Conservation (phyloP, 2,888 invertebrate genomes). For the Dendrolimus houi region DNA sequence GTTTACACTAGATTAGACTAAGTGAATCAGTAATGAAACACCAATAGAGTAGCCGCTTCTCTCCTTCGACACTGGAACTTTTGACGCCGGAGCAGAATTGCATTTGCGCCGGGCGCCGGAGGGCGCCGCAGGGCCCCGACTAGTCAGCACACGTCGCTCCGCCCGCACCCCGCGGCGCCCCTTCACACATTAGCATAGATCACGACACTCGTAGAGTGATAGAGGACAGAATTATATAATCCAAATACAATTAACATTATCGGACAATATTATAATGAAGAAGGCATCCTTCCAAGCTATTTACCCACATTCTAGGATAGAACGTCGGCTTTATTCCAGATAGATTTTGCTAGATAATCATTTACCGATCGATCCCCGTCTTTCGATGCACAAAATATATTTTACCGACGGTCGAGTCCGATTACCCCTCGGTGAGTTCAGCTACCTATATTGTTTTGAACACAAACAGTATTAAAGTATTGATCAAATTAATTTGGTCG, state of each 20-base stretch:
- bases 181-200: conserved; percentile 61
- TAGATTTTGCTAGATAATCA: conserved; percentile 74
- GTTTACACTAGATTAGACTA: conserved; percentile 75
- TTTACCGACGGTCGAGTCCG: conserved; percentile 63
- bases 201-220: conserved; percentile 72
- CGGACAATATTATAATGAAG: conserved; percentile 71
- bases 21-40: conserved; percentile 74
- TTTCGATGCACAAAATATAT: conserved; percentile 66
- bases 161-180: conserved; percentile 22
- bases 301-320: conserved; percentile 70
- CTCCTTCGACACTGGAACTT: conserved; percentile 66
- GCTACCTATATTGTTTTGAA: conserved; percentile 57
- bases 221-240: conserved; percentile 45
- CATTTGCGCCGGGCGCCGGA: conserved; percentile 22
- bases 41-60: conserved; percentile 77
- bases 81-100: conserved; percentile 62
- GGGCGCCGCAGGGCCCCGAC: conserved; percentile 18
- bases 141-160: conserved; percentile 14
- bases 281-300: conserved; percentile 73
- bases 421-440: conserved; percentile 53
- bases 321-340: conserved; percentile 72
- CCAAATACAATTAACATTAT: conserved; percentile 66
- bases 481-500: conserved; percentile 60
- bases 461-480: conserved; percentile 69
- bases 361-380: conserved; percentile 60